Percentiles rank a stretch among this genome's conserved stretches.
Evolutionary conservation across 1,140 invertebrate genomes (phyloP).

Genomic region (Bombus affinis): DNA sequence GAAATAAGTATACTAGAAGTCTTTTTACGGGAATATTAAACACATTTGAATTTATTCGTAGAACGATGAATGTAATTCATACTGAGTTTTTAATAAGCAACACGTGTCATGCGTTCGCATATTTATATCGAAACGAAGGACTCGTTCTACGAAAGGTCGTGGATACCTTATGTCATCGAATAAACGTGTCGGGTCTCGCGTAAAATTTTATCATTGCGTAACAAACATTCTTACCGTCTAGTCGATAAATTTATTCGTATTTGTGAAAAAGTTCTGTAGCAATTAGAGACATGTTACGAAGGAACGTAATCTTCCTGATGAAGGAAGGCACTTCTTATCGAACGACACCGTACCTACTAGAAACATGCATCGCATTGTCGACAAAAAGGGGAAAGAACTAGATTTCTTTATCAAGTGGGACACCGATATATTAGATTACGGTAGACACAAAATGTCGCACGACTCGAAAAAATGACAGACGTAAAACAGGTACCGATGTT

Average conservation of each 20-base stretch:
- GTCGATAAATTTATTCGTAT: background rate
- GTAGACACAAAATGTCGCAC: slow-evolving; percentile 5
- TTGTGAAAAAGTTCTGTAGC: background rate
- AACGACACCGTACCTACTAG: background rate
- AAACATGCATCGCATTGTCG: background rate
- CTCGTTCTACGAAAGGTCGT: background rate
- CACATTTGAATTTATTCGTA: background rate
- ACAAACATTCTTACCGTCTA: background rate
- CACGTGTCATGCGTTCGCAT: background rate
- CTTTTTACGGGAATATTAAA: background rate
- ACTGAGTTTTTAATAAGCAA: background rate
- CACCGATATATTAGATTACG: slow-evolving; percentile 13
- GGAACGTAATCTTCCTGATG: background rate
- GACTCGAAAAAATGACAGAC: slow-evolving; percentile 2
- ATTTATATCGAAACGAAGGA: background rate
- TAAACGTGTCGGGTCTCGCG: background rate
- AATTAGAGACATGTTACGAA: background rate
- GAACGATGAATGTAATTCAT: background rate
- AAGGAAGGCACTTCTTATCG: background rate
- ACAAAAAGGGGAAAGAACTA: background rate
- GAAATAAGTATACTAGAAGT: background rate
- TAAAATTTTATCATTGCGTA: background rate
- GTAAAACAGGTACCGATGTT: slow-evolving; percentile 34
- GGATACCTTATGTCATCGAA: background rate
- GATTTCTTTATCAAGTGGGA: background rate